Percentiles rank a stretch among this genome's conserved stretches.
phyloP scores from a whole-genome alignment of 2,888 invertebrate species.

The Steinernema carpocapsae region DNA sequence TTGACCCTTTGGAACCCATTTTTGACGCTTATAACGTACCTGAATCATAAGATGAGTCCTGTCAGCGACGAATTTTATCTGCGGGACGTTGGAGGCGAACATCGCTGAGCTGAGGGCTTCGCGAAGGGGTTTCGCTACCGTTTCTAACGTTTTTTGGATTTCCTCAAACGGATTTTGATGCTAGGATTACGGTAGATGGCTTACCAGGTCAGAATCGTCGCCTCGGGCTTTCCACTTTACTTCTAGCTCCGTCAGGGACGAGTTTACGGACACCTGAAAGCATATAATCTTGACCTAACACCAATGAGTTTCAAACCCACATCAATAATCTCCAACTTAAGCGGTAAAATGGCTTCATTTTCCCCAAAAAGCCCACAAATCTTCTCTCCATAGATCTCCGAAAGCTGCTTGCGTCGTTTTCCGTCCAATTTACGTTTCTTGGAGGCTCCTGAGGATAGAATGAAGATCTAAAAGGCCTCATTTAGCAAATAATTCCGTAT shows the following conservation, averaged over 20 bases:
- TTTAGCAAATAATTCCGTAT: background rate
- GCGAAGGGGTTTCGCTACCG: conserved; percentile 10
- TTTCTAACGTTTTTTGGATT: conserved; percentile 36
- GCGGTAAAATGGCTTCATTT: conserved; percentile 18
- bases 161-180: background rate
- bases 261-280: conserved; percentile 17
- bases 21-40: no score
- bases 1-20: no score
- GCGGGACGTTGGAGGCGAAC: conserved; percentile 43
- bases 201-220: background rate
- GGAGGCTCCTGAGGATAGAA: conserved; percentile 28
- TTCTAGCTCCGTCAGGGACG: conserved; percentile 27
- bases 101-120: conserved; percentile 36
- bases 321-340: conserved; percentile 20
- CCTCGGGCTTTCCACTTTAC: background rate
- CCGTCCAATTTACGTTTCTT: conserved; percentile 36
- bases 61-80: conserved; percentile 43
- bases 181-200: no score
- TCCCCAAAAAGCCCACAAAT: conserved; percentile 32
- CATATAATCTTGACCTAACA: conserved; percentile 36
- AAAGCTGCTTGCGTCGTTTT: conserved; percentile 41
- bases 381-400: conserved; percentile 38
- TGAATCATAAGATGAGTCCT: conserved; percentile 39
- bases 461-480: conserved; percentile 23
- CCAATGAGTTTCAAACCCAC: conserved; percentile 39